These are phyloP conservation scores for Redunca redunca DNA, from an alignment of 2,113 vertebrate genomes.

Conservation along the genomic window DNA sequence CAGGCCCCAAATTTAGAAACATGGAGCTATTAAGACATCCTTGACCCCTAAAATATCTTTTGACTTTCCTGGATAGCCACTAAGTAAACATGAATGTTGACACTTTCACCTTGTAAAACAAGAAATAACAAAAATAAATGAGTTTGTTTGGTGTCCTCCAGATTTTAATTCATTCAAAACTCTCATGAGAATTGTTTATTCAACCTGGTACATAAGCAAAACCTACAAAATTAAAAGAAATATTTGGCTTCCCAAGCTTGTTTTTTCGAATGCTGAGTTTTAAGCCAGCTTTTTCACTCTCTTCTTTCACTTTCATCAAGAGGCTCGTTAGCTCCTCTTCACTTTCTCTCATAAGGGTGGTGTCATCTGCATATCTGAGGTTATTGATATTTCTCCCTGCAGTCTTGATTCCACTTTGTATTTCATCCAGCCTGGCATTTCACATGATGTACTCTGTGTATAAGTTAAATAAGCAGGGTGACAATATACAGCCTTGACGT, in stretches of 20 bases:
- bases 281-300: not conserved
- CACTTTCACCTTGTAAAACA: not conserved
- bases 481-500: not conserved
- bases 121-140: not conserved
- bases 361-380: not conserved
- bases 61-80: not conserved
- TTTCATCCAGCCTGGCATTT: not conserved
- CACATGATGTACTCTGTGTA: not conserved
- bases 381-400: not conserved
- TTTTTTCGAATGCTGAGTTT: not conserved
- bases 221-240: not conserved
- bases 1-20: not conserved
- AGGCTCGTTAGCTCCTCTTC: not conserved
- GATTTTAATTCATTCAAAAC: not conserved
- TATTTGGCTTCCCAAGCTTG: not conserved
- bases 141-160: not conserved
- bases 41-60: not conserved
- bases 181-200: not conserved
- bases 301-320: not conserved
- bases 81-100: not conserved
- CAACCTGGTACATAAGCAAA: not conserved
- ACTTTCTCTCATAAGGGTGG: not conserved
- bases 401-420: not conserved
- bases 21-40: not conserved
- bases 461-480: not conserved